These are phyloP conservation scores for Pygocentrus nattereri DNA, from an alignment of 2,797 vertebrate species.

Conservation along the genomic window DNA sequence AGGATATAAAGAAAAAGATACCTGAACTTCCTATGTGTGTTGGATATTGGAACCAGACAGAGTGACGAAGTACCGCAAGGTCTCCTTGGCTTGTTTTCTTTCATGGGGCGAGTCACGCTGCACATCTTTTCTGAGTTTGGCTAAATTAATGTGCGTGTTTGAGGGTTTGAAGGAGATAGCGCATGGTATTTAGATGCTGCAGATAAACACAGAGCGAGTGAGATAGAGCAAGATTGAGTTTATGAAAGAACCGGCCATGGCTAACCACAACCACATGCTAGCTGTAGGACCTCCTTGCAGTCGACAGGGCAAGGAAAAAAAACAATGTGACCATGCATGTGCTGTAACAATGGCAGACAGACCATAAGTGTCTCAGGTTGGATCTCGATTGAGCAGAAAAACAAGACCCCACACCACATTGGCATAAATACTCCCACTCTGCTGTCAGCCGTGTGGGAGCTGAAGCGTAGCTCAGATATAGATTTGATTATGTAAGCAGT, in stretches of 20 bases:
- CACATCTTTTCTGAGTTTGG: conserved; percentile 53
- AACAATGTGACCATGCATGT: conserved; percentile 12
- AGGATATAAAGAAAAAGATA: conserved; percentile 44
- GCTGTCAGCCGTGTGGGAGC: background rate
- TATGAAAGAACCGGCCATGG: conserved; percentile 28
- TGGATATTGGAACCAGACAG: conserved; percentile 51
- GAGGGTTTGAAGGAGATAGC: conserved; percentile 35
- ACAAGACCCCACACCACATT: conserved; percentile 46
- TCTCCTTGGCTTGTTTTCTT: conserved; percentile 39
- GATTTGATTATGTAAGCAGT: conserved; percentile 18
- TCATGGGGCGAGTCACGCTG: background rate
- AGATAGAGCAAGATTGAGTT: conserved; percentile 10
- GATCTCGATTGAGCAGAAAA: conserved; percentile 38
- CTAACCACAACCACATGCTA: conserved; percentile 56
- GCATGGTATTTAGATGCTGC: conserved; percentile 51
- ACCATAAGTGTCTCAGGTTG: conserved; percentile 38
- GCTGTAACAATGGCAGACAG: conserved; percentile 24
- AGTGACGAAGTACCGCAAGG: background rate
- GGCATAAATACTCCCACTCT: conserved; percentile 26
- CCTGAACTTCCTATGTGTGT: conserved; percentile 44
- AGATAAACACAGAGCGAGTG: conserved; percentile 47
- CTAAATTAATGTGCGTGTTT: conserved; percentile 53
- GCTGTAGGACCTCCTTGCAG: conserved; percentile 9
- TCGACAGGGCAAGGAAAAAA: conserved; percentile 22
- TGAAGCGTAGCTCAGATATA: conserved; percentile 11